Evolutionary conservation across 2,113 vertebrate genomes (phyloP).

Genomic region (Pteropus alecto): DNA sequence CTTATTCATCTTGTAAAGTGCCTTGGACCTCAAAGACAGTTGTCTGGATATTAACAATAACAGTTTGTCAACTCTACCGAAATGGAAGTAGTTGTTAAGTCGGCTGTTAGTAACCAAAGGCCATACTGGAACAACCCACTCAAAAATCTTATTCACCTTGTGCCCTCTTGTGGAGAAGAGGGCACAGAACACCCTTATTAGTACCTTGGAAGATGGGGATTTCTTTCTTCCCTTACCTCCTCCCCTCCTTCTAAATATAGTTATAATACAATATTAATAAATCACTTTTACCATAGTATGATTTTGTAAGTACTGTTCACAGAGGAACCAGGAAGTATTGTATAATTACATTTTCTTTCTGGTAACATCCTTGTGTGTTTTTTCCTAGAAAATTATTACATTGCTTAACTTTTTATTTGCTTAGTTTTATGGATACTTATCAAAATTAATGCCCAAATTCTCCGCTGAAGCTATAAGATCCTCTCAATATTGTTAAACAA

Average conservation of each 20-base stretch:
- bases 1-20: background rate
- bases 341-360: background rate
- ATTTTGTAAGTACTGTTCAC: background rate
- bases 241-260: background rate
- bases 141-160: background rate
- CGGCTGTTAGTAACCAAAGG: background rate
- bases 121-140: background rate
- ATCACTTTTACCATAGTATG: background rate
- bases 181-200: background rate
- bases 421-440: slow-evolving; percentile 5
- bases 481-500: background rate
- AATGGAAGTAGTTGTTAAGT: background rate
- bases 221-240: background rate
- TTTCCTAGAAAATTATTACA: background rate
- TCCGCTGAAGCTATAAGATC: background rate
- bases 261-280: background rate
- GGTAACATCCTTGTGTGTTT: background rate
- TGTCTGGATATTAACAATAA: background rate
- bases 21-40: background rate
- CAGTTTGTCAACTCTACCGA: background rate
- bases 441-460: background rate
- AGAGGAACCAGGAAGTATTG: background rate
- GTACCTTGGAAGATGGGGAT: background rate
- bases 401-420: background rate
- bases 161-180: slow-evolving; percentile 63